phyloP scores from a whole-genome alignment of 2,888 invertebrate species.

The Lycophotia porphyrea region DNA sequence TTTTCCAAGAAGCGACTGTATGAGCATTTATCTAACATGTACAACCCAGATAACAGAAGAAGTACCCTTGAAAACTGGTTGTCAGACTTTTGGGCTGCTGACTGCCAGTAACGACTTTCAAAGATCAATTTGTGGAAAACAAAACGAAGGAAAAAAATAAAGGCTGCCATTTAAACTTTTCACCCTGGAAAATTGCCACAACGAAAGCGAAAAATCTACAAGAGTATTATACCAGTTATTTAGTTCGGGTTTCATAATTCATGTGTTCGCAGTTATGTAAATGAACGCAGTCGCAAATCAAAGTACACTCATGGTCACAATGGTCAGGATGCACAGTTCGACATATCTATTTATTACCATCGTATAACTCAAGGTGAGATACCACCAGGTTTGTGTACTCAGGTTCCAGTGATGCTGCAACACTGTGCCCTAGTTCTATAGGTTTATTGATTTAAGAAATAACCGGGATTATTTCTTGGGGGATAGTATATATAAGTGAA shows the following conservation, averaged over 20 bases:
- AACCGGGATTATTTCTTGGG: slow-evolving; percentile 20
- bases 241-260: too few relatives aligned
- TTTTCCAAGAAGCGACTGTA: background rate
- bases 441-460: slow-evolving; percentile 33
- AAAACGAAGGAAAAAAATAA: too few relatives aligned
- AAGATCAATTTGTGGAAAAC: background rate
- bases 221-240: background rate
- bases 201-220: background rate
- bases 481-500: too few relatives aligned
- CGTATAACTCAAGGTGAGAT: slow-evolving; percentile 61
- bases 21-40: background rate
- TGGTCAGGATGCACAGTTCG: slow-evolving; percentile 56
- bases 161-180: background rate
- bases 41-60: background rate
- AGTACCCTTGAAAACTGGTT: background rate
- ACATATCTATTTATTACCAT: slow-evolving; percentile 44
- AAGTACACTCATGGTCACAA: slow-evolving; percentile 25
- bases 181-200: background rate
- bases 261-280: background rate
- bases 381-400: slow-evolving; percentile 23
- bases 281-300: background rate
- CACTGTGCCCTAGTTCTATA: slow-evolving; percentile 40
- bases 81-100: background rate
- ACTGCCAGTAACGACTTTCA: background rate
- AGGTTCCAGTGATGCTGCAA: slow-evolving; percentile 52